Evolutionary conservation across 2,113 vertebrate species (phyloP).

Genomic region (Takifugu bimaculatus): DNA sequence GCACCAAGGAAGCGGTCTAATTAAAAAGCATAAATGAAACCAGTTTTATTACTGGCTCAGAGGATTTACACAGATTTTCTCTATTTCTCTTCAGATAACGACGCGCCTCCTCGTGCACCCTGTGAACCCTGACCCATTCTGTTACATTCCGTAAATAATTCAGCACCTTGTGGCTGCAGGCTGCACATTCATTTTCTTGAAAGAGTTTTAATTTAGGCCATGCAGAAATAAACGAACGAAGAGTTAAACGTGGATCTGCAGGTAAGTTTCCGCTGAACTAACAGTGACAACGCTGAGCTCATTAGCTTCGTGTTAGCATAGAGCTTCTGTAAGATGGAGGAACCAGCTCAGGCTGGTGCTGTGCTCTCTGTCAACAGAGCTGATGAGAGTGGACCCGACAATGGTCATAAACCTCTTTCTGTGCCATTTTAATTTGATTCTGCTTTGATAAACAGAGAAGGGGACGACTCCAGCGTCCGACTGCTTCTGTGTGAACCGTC

Average conservation of each 20-base stretch:
- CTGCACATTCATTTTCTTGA: constrained; percentile 1
- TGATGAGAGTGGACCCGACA: constrained; percentile 53
- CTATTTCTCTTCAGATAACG: no score
- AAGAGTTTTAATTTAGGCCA: neutral
- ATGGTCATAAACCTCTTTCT: constrained; percentile 45
- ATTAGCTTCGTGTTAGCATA: neutral
- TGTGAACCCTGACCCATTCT: neutral
- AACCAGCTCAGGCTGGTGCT: no score
- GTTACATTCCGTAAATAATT: constrained; percentile 40
- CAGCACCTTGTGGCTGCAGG: neutral
- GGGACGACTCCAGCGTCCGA: neutral
- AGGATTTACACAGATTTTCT: neutral
- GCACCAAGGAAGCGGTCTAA: constrained; percentile 32
- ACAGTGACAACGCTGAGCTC: constrained; percentile 6
- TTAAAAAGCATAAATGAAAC: constrained; percentile 40
- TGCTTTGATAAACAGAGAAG: constrained; percentile 58
- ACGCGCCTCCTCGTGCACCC: constrained; percentile 29
- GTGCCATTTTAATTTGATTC: constrained; percentile 63
- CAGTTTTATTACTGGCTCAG: constrained; percentile 3
- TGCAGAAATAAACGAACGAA: neutral
- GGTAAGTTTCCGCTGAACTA: neutral
- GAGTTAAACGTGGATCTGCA: neutral
- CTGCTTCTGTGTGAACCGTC: constrained; percentile 14
- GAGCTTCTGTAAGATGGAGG: constrained; percentile 20
- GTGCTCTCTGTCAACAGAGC: constrained; percentile 7